Base-by-base conservation (phyloP, 1,140 invertebrate genomes). In the Euborellia annulipes region DNA sequence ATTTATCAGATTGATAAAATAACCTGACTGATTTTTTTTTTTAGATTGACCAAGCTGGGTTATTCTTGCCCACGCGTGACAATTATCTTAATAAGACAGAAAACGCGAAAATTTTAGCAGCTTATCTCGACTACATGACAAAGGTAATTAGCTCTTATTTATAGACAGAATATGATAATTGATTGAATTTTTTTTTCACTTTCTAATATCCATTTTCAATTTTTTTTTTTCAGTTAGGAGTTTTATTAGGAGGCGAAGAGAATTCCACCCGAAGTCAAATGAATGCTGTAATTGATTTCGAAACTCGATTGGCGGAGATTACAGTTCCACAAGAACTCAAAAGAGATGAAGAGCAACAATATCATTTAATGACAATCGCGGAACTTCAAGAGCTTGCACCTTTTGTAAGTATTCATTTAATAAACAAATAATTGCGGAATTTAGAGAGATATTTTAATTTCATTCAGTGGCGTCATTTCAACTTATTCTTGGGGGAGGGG, bases 41-140 rank as follows among this genome's bases (percentile, higher is more conserved):
- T 2, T 72, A 95, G 78, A 72, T 96, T 39, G 91, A 96, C 59
- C 90, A 96, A 71, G 85, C 85, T 19, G 89, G 88, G 1, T 60
- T 96, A 23, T 86, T 84, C 0, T 62, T 96, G 41, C 88, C 88
- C 20, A 87, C 86, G 0, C 71, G 84, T 16, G 89, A 95, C 47
- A 86, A 89, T 61, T 97, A 96, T 59, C 66, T 95, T 8, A 96
- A 96, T 61, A 83, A 85, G 62, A 85, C 82, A 3, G 51, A 54
- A 36, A 59, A 61, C 56, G 73, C 78, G 45, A 86, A 91, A 71
- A 75, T 92, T 9, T 60, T 93, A 22, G 68, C 73, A 9, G 89
- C 87, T 0, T 94, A 93, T 59, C 66, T 92, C 48, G 79, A 88
- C 36, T 96, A 91, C 61, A 94, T 95, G 87, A 88, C 83, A 0